phyloP scores from a whole-genome alignment of 2,888 invertebrate genomes.

The Rhagophthalmus giganteus region DNA sequence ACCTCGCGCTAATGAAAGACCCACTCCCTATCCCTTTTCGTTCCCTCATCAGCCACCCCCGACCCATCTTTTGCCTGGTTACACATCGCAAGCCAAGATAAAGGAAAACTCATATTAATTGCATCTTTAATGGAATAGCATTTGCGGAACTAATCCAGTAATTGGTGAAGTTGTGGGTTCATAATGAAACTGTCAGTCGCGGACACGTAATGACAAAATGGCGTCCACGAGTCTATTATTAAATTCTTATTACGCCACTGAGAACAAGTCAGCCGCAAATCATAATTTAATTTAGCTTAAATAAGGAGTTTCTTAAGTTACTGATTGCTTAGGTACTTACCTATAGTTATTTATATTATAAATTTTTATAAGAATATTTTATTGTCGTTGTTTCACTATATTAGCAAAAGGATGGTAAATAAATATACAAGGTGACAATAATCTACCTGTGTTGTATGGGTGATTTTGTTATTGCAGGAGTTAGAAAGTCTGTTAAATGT shows the following conservation, averaged over 20 bases:
- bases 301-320: neutral
- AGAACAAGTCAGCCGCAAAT: conserved; percentile 13
- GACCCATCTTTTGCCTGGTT: conserved; percentile 49
- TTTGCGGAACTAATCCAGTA: conserved; percentile 47
- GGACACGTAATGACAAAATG: conserved; percentile 33
- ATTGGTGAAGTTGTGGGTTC: conserved; percentile 43
- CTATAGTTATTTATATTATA: too few species aligned
- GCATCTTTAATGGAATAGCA: conserved; percentile 48
- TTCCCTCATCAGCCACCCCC: conserved; percentile 35
- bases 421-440: too few species aligned
- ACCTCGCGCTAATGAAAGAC: conserved; percentile 56
- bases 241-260: conserved; percentile 18
- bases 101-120: conserved; percentile 51
- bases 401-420: too few species aligned
- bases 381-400: too few species aligned
- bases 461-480: too few species aligned
- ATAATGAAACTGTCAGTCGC: conserved; percentile 44
- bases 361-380: too few species aligned
- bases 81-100: conserved; percentile 45
- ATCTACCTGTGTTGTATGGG: too few species aligned
- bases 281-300: conserved; percentile 15
- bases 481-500: too few species aligned
- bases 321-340: too few species aligned
- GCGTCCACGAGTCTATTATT: conserved; percentile 19
- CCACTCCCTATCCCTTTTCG: conserved; percentile 38